Conservation (phyloP, 1,140 invertebrate genomes). For the Temnothorax curvispinosus region DNA sequence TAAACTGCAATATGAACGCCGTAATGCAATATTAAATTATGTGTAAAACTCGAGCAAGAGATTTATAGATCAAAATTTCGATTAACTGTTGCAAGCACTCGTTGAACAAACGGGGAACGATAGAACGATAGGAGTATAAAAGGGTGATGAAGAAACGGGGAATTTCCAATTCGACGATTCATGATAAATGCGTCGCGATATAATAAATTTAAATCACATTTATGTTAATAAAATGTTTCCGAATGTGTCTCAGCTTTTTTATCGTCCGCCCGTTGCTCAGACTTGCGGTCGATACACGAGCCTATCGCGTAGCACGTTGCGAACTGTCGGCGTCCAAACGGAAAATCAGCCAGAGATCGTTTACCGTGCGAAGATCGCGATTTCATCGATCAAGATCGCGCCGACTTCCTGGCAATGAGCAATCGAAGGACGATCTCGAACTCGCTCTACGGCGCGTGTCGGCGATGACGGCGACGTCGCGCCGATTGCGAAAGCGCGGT, state of each 20-base stretch:
- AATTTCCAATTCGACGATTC: neutral
- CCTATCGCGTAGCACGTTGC: neutral
- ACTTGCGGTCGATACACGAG: neutral
- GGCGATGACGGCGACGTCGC: neutral
- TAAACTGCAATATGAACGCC: no score
- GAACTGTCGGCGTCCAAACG: neutral
- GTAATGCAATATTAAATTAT: neutral
- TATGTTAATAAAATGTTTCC: neutral
- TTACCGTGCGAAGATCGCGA: conserved; percentile 15
- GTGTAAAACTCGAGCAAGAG: neutral
- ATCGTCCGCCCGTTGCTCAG: neutral
- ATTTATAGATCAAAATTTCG: neutral
- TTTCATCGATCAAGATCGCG: conserved; percentile 14
- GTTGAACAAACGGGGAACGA: neutral
- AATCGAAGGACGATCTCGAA: conserved; percentile 63
- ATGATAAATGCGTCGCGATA: neutral
- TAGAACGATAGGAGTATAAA: no score
- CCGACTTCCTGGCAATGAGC: conserved; percentile 53
- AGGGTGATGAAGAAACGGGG: neutral
- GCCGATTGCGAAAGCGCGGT: conserved; percentile 58
- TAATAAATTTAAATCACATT: neutral
- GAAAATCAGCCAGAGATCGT: conserved; percentile 20
- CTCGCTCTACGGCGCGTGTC: conserved; percentile 40
- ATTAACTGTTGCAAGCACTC: neutral
- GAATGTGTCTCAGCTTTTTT: neutral